phyloP scores from a whole-genome alignment of 2,888 invertebrate species.

The Tenthredo scrophulariae region DNA sequence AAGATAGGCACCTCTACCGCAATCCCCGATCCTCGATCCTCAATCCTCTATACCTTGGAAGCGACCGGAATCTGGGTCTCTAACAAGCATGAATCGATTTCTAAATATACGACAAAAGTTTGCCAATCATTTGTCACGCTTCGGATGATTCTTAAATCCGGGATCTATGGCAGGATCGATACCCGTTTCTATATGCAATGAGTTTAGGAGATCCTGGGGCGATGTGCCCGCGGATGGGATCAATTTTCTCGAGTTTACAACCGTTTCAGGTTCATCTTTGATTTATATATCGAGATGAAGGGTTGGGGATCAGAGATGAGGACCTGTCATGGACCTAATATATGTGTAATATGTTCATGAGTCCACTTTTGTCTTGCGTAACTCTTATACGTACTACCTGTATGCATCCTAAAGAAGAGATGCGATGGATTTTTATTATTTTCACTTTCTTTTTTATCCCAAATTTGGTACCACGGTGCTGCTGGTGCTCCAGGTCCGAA shows the following conservation, averaged over 20 bases:
- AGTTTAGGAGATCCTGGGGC: constrained; percentile 22
- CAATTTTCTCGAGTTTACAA: constrained; percentile 46
- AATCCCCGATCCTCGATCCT: background rate
- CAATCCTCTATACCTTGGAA: background rate
- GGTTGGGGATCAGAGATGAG: constrained; percentile 7
- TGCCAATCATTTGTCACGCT: background rate
- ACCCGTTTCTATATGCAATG: background rate
- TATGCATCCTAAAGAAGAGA: background rate
- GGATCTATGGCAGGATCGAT: background rate
- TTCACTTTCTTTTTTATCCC: constrained; percentile 23
- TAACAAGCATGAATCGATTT: background rate
- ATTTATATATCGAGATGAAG: constrained; percentile 46
- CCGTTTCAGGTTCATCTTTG: constrained; percentile 44
- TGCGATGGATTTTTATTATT: background rate
- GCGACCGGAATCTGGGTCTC: background rate
- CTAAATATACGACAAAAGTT: background rate
- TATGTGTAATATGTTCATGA: constrained; percentile 44
- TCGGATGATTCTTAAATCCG: background rate
- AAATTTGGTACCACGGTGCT: background rate
- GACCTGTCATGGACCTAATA: constrained; percentile 30
- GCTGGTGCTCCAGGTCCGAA: constrained; percentile 25
- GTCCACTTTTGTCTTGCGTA: constrained; percentile 50
- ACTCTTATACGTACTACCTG: background rate
- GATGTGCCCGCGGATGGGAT: constrained; percentile 29
- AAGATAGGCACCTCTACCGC: background rate